phyloP scores from a whole-genome alignment of 2,797 vertebrate species.

The Sparidentex hasta region DNA sequence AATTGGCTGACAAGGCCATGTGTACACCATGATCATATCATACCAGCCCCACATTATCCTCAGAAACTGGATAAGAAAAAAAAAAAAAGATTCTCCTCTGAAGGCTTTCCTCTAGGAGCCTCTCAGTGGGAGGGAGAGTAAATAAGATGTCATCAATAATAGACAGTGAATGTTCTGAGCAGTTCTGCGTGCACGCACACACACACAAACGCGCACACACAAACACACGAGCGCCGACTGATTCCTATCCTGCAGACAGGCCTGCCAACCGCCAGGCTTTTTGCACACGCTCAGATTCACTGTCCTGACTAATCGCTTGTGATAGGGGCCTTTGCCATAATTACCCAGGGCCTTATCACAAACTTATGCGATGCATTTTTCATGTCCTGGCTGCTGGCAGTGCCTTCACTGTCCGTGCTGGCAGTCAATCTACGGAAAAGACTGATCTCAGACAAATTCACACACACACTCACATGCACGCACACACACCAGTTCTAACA shows the following conservation, averaged over 20 bases:
- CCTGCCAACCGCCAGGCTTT: conserved; percentile 85
- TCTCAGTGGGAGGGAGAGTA: conserved; percentile 85
- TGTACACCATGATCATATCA: conserved; percentile 73
- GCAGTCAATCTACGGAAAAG: conserved; percentile 80
- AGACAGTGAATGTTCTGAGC: conserved; percentile 86
- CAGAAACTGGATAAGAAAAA: conserved; percentile 60
- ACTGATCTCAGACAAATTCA: conserved; percentile 80
- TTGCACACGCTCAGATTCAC: conserved; percentile 87
- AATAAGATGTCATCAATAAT: conserved; percentile 90
- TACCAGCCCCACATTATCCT: conserved; percentile 70
- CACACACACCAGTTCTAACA: conserved; percentile 72
- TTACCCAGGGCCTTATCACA: conserved; percentile 88
- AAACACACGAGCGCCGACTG: conserved; percentile 71
- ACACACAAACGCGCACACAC: conserved; percentile 34
- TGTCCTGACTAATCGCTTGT: conserved; percentile 88
- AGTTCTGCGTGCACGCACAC: conserved; percentile 49
- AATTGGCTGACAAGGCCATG: conserved; percentile 67
- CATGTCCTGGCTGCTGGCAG: conserved; percentile 84
- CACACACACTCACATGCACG: conserved; percentile 57
- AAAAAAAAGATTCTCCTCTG: conserved; percentile 77
- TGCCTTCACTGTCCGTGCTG: conserved; percentile 80
- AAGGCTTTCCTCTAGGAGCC: conserved; percentile 85
- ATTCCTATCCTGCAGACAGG: conserved; percentile 87
- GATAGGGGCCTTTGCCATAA: conserved; percentile 88
- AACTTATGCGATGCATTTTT: conserved; percentile 88